Percentiles rank a stretch among this genome's conserved stretches.
These are phyloP conservation scores for Tamandua tetradactyla DNA, from an alignment of 2,797 vertebrate species.

Conservation along the genomic window DNA sequence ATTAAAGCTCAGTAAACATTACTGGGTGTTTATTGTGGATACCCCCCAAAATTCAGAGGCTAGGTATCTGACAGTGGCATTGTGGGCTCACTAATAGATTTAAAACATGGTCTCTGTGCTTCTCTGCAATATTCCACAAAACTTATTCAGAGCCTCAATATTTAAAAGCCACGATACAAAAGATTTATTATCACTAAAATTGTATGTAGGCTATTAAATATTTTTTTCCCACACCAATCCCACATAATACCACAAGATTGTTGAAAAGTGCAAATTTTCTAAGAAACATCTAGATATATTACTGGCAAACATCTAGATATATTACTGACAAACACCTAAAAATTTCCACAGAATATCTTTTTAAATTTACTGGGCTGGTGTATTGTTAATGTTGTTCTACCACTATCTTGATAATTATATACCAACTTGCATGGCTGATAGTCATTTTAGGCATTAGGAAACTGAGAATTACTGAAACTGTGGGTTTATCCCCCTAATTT, in stretches of 20 bases:
- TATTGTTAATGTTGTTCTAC: not conserved
- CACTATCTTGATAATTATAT: not conserved
- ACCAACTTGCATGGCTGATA: not conserved
- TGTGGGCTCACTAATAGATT: not conserved
- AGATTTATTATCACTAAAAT: too few species aligned
- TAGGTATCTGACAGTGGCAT: not conserved
- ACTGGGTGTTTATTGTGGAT: not conserved
- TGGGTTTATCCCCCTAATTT: not conserved
- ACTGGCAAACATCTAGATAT: not conserved
- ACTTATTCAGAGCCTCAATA: not conserved
- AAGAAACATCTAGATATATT: not conserved
- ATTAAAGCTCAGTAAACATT: not conserved
- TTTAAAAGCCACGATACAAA: too few species aligned
- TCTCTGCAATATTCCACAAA: not conserved
- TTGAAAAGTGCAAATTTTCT: not conserved
- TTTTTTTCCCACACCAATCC: not conserved
- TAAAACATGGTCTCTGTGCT: not conserved
- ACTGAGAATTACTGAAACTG: not conserved
- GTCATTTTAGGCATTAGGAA: not conserved
- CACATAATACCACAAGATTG: not conserved
- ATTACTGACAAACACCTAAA: too few species aligned
- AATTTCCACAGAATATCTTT: not conserved
- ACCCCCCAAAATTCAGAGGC: slow-evolving; percentile 12
- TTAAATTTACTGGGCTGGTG: not conserved
- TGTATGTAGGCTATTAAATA: too few species aligned